Conservation (phyloP, 2,888 invertebrate genomes). For the Agrotis puta region DNA sequence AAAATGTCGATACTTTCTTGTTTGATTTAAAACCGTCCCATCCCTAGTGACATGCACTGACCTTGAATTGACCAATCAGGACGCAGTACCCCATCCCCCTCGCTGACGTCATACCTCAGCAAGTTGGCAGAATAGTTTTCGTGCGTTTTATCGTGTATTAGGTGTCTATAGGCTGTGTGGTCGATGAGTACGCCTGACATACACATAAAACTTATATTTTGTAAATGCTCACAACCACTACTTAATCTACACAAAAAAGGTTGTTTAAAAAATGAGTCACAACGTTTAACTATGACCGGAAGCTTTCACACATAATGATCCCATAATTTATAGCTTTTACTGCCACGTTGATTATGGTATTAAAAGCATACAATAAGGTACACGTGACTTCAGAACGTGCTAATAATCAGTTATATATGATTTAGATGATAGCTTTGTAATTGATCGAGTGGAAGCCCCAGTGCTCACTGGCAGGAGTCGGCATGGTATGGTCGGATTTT, state of each 20-base stretch:
- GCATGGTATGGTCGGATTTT: background rate
- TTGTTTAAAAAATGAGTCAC: conserved; percentile 5
- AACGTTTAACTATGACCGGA: conserved; percentile 24
- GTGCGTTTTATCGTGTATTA: too few relatives aligned
- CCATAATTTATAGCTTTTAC: conserved; percentile 27
- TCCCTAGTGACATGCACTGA: too few relatives aligned
- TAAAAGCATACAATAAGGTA: conserved; percentile 19
- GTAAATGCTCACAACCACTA: background rate
- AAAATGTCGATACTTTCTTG: too few relatives aligned
- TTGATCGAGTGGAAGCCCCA: background rate
- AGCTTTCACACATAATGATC: conserved; percentile 37
- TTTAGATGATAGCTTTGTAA: background rate
- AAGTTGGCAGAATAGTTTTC: too few relatives aligned
- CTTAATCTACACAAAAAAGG: background rate
- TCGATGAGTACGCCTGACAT: too few relatives aligned
- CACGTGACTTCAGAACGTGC: conserved; percentile 8
- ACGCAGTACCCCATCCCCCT: too few relatives aligned
- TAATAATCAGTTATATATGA: conserved; percentile 15
- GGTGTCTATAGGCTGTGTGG: too few relatives aligned
- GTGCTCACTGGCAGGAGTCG: background rate
- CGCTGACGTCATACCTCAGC: too few relatives aligned
- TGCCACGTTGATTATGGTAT: conserved; percentile 18
- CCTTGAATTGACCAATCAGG: too few relatives aligned
- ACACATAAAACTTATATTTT: background rate
- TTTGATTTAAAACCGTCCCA: too few relatives aligned